phyloP scores from a whole-genome alignment of 2,888 invertebrate genomes.

The Drosophila leonis region DNA sequence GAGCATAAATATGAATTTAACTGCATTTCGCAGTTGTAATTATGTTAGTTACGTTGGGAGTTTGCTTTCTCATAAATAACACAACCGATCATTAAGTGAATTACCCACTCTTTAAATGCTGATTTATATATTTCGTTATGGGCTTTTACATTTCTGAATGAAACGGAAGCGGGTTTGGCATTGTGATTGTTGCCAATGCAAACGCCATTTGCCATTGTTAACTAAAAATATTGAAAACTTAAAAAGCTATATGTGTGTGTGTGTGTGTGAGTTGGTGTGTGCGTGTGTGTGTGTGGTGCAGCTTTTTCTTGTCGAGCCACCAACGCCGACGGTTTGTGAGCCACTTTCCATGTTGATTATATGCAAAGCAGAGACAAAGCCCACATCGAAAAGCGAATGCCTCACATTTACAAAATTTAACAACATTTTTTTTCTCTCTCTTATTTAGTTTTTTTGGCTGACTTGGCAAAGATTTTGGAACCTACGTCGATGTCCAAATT shows the following conservation, averaged over 20 bases:
- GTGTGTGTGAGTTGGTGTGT: constrained; percentile 14
- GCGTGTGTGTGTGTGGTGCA: constrained; percentile 28
- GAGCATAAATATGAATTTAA: neutral
- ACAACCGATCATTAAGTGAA: constrained; percentile 11
- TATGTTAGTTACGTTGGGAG: neutral
- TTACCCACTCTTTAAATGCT: neutral
- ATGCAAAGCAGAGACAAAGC: constrained; percentile 68
- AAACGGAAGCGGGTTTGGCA: constrained; percentile 70
- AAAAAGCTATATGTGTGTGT: constrained; percentile 28
- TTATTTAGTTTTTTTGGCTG: constrained; percentile 38
- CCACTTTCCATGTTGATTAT: constrained; percentile 53
- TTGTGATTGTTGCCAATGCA: constrained; percentile 30
- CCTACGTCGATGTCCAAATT: constrained; percentile 60
- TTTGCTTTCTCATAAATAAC: constrained; percentile 1
- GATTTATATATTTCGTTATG: constrained; percentile 15
- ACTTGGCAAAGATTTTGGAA: constrained; percentile 50
- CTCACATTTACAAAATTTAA: constrained; percentile 36
- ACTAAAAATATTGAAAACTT: constrained; percentile 53
- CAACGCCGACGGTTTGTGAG: constrained; percentile 50
- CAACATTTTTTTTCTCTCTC: constrained; percentile 16
- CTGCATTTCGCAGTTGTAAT: constrained; percentile 1
- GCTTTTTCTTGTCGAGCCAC: constrained; percentile 35
- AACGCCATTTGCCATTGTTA: constrained; percentile 52
- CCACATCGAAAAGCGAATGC: constrained; percentile 47
- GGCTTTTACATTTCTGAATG: constrained; percentile 18